These are phyloP conservation scores for Scaeva pyrastri DNA, from an alignment of 2,888 invertebrate genomes.

Conservation along the genomic window DNA sequence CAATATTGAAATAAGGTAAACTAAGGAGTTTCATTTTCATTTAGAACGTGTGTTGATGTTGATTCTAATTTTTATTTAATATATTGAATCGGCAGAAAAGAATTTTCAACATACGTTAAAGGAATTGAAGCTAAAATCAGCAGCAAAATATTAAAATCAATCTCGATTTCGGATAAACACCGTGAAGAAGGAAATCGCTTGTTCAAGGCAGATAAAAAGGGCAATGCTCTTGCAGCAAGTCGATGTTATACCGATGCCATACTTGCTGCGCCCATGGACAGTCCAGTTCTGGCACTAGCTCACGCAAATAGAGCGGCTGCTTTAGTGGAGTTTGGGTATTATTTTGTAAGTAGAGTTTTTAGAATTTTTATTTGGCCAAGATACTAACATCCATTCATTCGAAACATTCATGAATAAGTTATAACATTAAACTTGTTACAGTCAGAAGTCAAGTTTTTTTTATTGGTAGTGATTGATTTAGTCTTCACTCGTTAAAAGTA, in stretches of 20 bases:
- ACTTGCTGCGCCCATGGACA: conserved; percentile 77
- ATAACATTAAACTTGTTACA: too few relatives aligned
- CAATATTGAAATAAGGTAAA: conserved; percentile 27
- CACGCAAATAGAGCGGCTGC: conserved; percentile 82
- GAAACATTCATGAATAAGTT: too few relatives aligned
- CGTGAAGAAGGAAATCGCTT: conserved; percentile 79
- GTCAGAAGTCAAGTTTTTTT: too few relatives aligned
- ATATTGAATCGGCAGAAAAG: too few relatives aligned
- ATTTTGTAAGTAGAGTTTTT: conserved; percentile 51
- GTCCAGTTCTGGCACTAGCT: conserved; percentile 78
- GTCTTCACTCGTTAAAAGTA: too few relatives aligned
- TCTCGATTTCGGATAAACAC: conserved; percentile 66
- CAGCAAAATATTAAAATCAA: conserved; percentile 15
- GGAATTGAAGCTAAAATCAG: not conserved
- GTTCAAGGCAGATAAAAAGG: conserved; percentile 70
- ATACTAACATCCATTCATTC: too few relatives aligned
- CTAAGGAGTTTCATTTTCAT: too few relatives aligned
- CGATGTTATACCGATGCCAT: conserved; percentile 81
- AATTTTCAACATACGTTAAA: not conserved
- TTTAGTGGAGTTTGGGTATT: conserved; percentile 80
- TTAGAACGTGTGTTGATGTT: too few relatives aligned
- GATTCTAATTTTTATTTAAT: too few relatives aligned
- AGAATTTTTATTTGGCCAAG: not conserved
- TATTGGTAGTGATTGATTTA: too few relatives aligned
- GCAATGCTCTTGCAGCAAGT: conserved; percentile 77